Conservation (phyloP, 2,888 invertebrate species). For the Aphelenchoides bicaudatus region DNA sequence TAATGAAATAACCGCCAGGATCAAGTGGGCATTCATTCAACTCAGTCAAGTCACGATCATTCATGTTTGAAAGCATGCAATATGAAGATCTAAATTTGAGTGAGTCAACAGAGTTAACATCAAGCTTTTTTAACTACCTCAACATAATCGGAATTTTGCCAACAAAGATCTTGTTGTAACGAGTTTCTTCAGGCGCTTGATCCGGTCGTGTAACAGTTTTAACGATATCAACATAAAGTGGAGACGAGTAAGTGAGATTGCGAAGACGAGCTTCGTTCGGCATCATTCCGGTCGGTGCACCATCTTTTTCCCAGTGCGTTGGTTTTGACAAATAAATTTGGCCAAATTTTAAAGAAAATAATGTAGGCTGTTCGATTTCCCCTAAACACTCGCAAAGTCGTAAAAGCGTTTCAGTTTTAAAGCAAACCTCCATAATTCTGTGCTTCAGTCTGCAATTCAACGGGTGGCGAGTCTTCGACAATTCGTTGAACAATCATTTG, state of each 20-base stretch:
- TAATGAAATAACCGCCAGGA: conserved; percentile 97
- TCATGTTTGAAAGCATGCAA: conserved; percentile 85
- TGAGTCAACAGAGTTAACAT: background rate
- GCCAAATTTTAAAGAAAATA: conserved; percentile 90
- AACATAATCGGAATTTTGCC: conserved; percentile 98
- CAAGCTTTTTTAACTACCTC: conserved; percentile 37
- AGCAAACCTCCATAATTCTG: conserved; percentile 84
- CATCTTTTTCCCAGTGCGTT: conserved; percentile 99
- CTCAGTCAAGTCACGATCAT: conserved; percentile 97
- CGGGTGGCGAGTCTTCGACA: conserved; percentile 96
- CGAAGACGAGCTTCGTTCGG: conserved; percentile 95
- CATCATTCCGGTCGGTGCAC: conserved; percentile 98
- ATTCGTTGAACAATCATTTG: conserved; percentile 99
- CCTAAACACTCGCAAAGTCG: conserved; percentile 31
- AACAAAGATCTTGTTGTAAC: conserved; percentile 72
- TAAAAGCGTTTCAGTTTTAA: background rate
- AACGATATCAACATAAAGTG: conserved; percentile 95
- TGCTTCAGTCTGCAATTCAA: conserved; percentile 89
- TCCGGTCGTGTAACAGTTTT: conserved; percentile 75
- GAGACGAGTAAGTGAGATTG: conserved; percentile 85
- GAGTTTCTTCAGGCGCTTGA: conserved; percentile 74
- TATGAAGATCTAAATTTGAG: conserved; percentile 76
- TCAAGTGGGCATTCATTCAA: conserved; percentile 98
- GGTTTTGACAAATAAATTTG: conserved; percentile 98
- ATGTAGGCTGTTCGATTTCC: conserved; percentile 67